Percentiles rank a stretch among this genome's conserved stretches.
These are phyloP conservation scores for Spinus olivaceus DNA, from an alignment of 2,797 vertebrate genomes.

Conservation along the genomic window DNA sequence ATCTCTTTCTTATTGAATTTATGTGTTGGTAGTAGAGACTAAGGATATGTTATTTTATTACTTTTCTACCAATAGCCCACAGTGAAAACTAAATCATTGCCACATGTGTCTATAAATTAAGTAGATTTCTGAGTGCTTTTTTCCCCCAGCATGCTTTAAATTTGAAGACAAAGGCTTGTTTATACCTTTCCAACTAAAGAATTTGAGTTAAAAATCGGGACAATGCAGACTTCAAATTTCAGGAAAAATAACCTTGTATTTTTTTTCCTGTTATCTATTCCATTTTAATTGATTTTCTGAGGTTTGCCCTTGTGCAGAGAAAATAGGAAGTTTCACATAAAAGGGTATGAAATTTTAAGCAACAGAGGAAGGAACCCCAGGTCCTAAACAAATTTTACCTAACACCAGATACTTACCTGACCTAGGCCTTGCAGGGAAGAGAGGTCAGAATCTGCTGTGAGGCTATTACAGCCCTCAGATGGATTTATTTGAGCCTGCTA, in stretches of 20 bases:
- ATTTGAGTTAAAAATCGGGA: neutral
- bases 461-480: neutral
- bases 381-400: neutral
- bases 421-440: neutral
- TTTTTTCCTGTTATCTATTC: neutral
- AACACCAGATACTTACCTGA: neutral
- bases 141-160: neutral
- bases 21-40: neutral
- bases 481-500: neutral
- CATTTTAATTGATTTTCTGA: neutral
- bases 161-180: neutral
- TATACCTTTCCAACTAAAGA: neutral
- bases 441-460: neutral
- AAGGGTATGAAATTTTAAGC: neutral
- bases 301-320: neutral
- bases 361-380: neutral
- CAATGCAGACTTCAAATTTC: neutral
- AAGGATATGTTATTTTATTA: neutral
- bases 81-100: neutral
- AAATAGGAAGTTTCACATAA: neutral
- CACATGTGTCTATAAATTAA: neutral
- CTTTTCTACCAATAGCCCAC: neutral
- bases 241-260: neutral
- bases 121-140: neutral
- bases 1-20: neutral